Percentiles rank a stretch among this genome's conserved stretches.
Conservation (phyloP, 2,888 invertebrate species). For the Caenorhabditis japonica region DNA sequence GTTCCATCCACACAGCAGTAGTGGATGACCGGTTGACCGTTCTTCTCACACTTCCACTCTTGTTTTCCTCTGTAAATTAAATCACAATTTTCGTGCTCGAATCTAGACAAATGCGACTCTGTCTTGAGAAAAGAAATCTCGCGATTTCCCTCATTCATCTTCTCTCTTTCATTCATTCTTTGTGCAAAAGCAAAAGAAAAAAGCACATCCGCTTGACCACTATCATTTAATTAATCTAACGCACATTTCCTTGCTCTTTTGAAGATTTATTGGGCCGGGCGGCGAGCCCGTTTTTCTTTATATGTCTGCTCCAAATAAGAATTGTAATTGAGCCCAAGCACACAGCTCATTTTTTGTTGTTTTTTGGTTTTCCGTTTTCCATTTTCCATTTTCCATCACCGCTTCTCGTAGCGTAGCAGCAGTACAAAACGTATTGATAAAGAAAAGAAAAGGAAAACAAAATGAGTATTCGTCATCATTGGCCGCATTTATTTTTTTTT, state of each 20-base stretch:
- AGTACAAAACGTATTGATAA: slow-evolving; percentile 18
- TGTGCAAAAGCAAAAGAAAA: too few relatives aligned
- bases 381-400: slow-evolving; percentile 5
- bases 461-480: slow-evolving; percentile 1
- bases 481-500: too few relatives aligned
- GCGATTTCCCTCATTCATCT: background rate
- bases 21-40: slow-evolving; percentile 29
- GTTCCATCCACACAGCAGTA: slow-evolving; percentile 56
- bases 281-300: too few relatives aligned
- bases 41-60: slow-evolving; percentile 63
- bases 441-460: slow-evolving; percentile 4
- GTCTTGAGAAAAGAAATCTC: background rate
- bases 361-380: too few relatives aligned
- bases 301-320: too few relatives aligned
- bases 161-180: slow-evolving; percentile 9
- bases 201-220: slow-evolving; percentile 8
- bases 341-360: slow-evolving; percentile 8
- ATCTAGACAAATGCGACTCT: too few relatives aligned
- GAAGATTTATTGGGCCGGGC: slow-evolving; percentile 22
- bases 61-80: slow-evolving; percentile 57
- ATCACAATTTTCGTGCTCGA: background rate
- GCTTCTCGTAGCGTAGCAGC: background rate
- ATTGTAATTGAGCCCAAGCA: too few relatives aligned
- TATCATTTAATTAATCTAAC: slow-evolving; percentile 43
- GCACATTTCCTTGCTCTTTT: slow-evolving; percentile 13